Evolutionary conservation across 2,113 vertebrate genomes (phyloP).

Genomic region (Actenoides hombroni): DNA sequence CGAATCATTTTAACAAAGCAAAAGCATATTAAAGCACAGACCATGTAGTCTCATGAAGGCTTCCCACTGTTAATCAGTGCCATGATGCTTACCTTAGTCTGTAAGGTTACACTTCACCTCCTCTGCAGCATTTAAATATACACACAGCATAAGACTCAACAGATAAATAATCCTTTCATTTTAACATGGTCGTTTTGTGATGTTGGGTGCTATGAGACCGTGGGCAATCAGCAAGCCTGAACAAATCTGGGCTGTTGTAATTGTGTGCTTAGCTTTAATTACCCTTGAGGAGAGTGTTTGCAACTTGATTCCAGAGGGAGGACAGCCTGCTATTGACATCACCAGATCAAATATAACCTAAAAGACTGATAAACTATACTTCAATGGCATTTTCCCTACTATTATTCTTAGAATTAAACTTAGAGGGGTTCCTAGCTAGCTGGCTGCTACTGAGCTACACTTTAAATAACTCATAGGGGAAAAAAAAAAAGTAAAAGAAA

Average conservation of each 20-base stretch:
- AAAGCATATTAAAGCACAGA: background rate
- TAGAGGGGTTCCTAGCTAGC: background rate
- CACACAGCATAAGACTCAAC: background rate
- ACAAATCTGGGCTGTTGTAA: slow-evolving; percentile 65
- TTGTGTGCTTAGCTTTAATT: slow-evolving; percentile 71
- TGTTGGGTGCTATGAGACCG: slow-evolving; percentile 54
- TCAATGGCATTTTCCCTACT: background rate
- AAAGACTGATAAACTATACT: slow-evolving; percentile 54
- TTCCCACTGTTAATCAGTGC: background rate
- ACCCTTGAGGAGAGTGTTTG: slow-evolving; percentile 61
- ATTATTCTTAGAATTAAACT: background rate
- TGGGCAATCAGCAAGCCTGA: slow-evolving; percentile 49
- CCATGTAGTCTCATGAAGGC: background rate
- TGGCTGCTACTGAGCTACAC: background rate
- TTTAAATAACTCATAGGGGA: background rate
- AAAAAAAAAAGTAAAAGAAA: background rate
- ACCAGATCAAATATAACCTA: slow-evolving; percentile 69
- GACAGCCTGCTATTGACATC: slow-evolving; percentile 57
- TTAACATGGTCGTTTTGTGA: slow-evolving; percentile 44
- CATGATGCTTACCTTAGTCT: slow-evolving; percentile 52
- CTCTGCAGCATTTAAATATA: slow-evolving; percentile 9
- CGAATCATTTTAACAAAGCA: background rate
- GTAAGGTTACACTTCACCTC: slow-evolving; percentile 18
- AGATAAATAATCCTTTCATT: slow-evolving; percentile 69
- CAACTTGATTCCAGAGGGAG: slow-evolving; percentile 68